Base-by-base conservation (phyloP, 2,888 invertebrate genomes). In the Yponomeuta evonymella region DNA sequence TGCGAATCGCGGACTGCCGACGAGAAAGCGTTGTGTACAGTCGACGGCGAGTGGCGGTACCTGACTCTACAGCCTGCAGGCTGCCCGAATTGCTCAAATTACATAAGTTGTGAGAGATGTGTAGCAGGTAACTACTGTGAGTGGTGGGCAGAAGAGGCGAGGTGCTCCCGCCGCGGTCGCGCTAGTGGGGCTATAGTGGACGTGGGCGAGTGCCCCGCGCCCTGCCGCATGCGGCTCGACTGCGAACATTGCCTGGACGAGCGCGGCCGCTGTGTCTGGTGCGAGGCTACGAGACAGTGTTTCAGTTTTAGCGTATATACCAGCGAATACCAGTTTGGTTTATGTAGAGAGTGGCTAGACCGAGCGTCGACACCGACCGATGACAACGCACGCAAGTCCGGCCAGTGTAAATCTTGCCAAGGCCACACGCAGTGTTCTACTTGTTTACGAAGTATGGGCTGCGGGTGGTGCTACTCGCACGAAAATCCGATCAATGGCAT, bases 271-370 rank as follows among this genome's bases (percentile, higher is more conserved):
- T 98, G 98, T 86, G 98, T 98, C 0, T 98, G 98, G 98, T 98
- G 98, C 84, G 97, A 98, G 82, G 97, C 97, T 36, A 97, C 97
- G 0, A 94, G 95, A 73, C 97, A 97, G 80, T 98, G 98, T 85
- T 98, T 98, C 83, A 96, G 97, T 75, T 98, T 98, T 86, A 96
- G 97, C n/a, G 97, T 98, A 1, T 98, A 98, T 86, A 98, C 98
- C 9, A 97, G 97, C 76, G 97, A 97, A 81, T 98, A 97, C 87
- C 97, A 98, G 82, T 98, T 97, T 86, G 98, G 98, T 0, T 93
- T 97, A 80, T 98, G 98, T 80, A 94, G 97, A 63, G 97, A 97
- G 83, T 98, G 98, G 98, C 94, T 98, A 73, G 98, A 98, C 86
- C 96, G 96, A 79, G 94, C 95, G 1, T 94, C 94, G 66, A 87